These are phyloP conservation scores for Macrobrachium rosenbergii DNA, from an alignment of 1,140 invertebrate genomes.

Conservation along the genomic window DNA sequence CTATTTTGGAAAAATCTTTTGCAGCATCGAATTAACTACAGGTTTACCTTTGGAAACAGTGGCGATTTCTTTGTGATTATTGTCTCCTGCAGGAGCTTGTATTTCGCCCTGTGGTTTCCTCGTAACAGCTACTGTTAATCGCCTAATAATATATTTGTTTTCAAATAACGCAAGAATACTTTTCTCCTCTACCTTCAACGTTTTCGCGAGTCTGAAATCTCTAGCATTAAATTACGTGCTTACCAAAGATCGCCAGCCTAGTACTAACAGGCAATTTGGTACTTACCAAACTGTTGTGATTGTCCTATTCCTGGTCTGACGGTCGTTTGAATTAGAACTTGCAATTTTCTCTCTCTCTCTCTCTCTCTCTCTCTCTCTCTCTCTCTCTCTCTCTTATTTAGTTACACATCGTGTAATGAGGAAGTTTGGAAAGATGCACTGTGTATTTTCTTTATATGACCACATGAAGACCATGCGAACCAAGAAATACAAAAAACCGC, in stretches of 20 bases:
- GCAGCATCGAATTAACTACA: too few species aligned
- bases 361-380: constrained; percentile 29
- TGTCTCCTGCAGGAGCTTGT: background rate
- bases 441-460: too few species aligned
- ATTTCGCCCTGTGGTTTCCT: background rate
- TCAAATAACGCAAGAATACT: background rate
- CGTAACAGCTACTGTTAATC: background rate
- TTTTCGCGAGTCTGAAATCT: too few species aligned
- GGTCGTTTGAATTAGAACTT: background rate
- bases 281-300: background rate
- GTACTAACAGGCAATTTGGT: too few species aligned
- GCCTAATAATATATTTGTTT: background rate
- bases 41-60: too few species aligned
- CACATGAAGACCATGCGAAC: too few species aligned
- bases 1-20: too few species aligned
- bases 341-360: constrained; percentile 2
- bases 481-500: too few species aligned
- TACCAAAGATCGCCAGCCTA: too few species aligned
- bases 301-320: background rate
- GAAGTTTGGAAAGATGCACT: too few species aligned
- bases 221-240: too few species aligned
- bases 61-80: too few species aligned
- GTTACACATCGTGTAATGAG: background rate
- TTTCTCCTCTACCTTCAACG: background rate
- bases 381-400: constrained; percentile 10